These are phyloP conservation scores for Drosophila subsilvestris DNA, from an alignment of 2,888 invertebrate genomes.

Conservation along the genomic window DNA sequence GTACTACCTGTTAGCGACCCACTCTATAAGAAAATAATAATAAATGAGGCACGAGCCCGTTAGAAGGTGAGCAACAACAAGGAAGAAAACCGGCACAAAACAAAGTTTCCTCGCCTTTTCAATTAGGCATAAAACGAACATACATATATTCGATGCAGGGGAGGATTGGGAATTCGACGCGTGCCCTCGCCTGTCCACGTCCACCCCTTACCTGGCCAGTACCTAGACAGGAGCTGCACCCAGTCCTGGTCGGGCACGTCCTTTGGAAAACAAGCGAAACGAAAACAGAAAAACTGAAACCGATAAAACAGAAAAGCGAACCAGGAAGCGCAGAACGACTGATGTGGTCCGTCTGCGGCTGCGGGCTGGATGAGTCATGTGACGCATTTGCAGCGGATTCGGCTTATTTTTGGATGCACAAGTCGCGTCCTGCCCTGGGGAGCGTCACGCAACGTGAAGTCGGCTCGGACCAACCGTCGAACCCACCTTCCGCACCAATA, in stretches of 20 bases:
- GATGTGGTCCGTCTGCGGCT: constrained; percentile 23
- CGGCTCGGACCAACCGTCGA: constrained; percentile 6
- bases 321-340: constrained; percentile 42
- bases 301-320: constrained; percentile 21
- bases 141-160: constrained; percentile 34
- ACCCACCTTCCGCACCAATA: constrained; percentile 3
- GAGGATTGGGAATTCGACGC: constrained; percentile 66
- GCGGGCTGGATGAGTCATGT: constrained; percentile 69
- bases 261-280: constrained; percentile 57
- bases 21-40: constrained; percentile 66
- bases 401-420: constrained; percentile 63
- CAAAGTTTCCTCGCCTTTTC: constrained; percentile 68
- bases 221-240: constrained; percentile 63
- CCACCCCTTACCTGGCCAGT: not conserved
- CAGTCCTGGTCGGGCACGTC: constrained; percentile 73
- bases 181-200: constrained; percentile 35
- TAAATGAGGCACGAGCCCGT: constrained; percentile 75
- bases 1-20: constrained; percentile 68
- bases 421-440: constrained; percentile 31
- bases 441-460: constrained; percentile 64
- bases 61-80: constrained; percentile 64
- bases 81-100: constrained; percentile 28
- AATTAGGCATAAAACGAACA: constrained; percentile 66
- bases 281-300: constrained; percentile 33
- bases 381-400: constrained; percentile 67